Percentiles rank a stretch among this genome's conserved stretches.
Evolutionary conservation across 2,113 vertebrate genomes (phyloP).

Genomic region (Vulpes ferrilata): DNA sequence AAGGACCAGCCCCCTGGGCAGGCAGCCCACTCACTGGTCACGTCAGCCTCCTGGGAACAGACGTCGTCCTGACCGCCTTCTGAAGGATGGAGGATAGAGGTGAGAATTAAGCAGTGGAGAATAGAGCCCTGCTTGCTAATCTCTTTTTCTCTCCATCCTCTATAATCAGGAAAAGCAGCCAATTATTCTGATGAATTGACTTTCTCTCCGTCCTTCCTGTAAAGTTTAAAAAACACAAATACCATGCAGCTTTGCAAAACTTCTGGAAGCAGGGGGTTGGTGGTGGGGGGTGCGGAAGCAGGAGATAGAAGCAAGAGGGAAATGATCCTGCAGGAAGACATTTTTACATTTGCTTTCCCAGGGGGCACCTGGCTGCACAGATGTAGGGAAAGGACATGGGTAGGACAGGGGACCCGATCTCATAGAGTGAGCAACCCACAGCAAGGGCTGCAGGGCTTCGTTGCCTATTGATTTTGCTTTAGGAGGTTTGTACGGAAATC

Average conservation of each 20-base stretch:
- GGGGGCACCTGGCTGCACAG: background rate
- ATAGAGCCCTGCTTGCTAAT: background rate
- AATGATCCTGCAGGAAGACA: background rate
- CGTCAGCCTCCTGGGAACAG: background rate
- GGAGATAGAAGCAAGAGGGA: background rate
- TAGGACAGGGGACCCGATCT: background rate
- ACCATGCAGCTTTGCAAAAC: background rate
- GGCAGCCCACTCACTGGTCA: background rate
- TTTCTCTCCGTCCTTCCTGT: background rate
- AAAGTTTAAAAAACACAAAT: background rate
- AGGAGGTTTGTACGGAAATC: conserved; percentile 61
- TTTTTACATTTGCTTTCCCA: background rate
- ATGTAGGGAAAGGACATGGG: background rate
- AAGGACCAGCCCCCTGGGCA: background rate
- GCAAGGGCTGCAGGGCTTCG: conserved; percentile 17
- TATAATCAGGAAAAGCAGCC: background rate
- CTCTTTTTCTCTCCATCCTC: background rate
- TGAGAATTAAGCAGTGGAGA: background rate
- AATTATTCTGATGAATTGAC: background rate
- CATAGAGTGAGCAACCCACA: background rate
- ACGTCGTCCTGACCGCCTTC: background rate
- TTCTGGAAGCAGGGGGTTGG: background rate
- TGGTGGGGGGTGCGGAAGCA: background rate
- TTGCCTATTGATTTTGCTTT: conserved; percentile 75
- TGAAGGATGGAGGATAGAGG: background rate